Evolutionary conservation across 2,113 vertebrate species (phyloP), one percentile per base, ranked within the genome.

Genomic region (Ariopsis seemanni): DNA sequence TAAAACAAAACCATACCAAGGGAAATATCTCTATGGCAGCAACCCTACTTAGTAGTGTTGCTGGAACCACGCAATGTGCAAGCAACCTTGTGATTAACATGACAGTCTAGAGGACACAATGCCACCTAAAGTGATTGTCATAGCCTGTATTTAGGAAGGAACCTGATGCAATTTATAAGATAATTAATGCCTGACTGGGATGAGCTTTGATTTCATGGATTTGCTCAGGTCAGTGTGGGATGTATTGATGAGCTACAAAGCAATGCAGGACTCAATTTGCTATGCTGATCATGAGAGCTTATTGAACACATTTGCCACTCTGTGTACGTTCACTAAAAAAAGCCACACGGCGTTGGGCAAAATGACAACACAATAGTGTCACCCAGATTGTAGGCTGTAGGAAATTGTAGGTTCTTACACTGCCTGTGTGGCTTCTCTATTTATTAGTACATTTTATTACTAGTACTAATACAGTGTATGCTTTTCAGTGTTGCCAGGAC

Each of bases 131-230:
- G 50, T 86, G 85, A 88, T 63, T 88, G 80, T n/a, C 65, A 84
- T 42, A 84, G 69, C 11, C 25, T 87, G 69, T 60, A 81, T 81
- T 88, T 84, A 83, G 77, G 30, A 84, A 69, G 27, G 57, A 71
- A 86, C 91, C 91, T 90, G 89, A 92, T 92, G 91, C 89, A 89
- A 88, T 93, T 93, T 90, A 93, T 95, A 93, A 90, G 95, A 94
- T 94, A 93, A 95, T 95, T 93, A 94, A 94, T 88, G 86, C 92
- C 92, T 86, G 89, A 89, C 89, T 86, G 91, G 89, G 90, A 94
- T 91, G 88, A 93, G 92, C 92, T 94, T 94, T 94, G 94, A 94
- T 94, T 94, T 92, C 91, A 95, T 95, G 93, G 94, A 95, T 94
- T 90, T 88, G 86, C 74, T 71, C 90, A 86, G 75, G 89, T 85